Evolutionary conservation across 2,113 vertebrate genomes (phyloP), one percentile per base, ranked within the genome.

Genomic region (Crocuta crocuta): DNA sequence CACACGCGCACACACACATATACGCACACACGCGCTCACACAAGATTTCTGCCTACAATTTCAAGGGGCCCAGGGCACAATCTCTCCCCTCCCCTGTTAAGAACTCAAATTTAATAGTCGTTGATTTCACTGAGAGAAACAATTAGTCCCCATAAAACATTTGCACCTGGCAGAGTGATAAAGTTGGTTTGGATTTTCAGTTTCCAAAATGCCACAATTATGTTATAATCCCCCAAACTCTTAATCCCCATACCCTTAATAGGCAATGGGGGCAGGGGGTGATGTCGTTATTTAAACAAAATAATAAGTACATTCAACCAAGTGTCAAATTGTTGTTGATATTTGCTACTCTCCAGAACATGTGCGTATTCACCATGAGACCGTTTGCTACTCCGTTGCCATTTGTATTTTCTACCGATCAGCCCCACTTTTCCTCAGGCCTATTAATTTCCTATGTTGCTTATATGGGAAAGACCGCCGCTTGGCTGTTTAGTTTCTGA

Each of bases 1-100:
- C 61, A 1, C 76, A 10, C 13, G 11, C 43, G 26, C 10, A 28
- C 61, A 16, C 9, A 0, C 53, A n/a, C 15, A 2, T 16, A 1
- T 28, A 19, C 45, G 26, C 24, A 1, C 35, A 19, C 45, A 33
- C 0, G 3, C 35, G 35, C 4, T 0, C 53, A 16, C 0, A 1
- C 26, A 61, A 39, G 43, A 73, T 6, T 61, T 63, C 1, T 19
- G n/a, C 78, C 85, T 31, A 48, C 10, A 2, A 0, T 23, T 61
- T 68, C 39, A 12, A 31, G 66, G 48, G 39, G 0, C 48, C 33
- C 4, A 2, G 0, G 10, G 33, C n/a, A 15, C 2, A 4, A 0
- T 17, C 53, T 39, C 53, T 31, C 65, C 70, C 61, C 24, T 43
- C 55, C 39, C 0, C 4, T 1, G 8, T 39, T 24, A 68, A 35